Evolutionary conservation across 2,113 vertebrate species (phyloP), one percentile per base, ranked within the genome.

Genomic region (Catharus bicknelli): DNA sequence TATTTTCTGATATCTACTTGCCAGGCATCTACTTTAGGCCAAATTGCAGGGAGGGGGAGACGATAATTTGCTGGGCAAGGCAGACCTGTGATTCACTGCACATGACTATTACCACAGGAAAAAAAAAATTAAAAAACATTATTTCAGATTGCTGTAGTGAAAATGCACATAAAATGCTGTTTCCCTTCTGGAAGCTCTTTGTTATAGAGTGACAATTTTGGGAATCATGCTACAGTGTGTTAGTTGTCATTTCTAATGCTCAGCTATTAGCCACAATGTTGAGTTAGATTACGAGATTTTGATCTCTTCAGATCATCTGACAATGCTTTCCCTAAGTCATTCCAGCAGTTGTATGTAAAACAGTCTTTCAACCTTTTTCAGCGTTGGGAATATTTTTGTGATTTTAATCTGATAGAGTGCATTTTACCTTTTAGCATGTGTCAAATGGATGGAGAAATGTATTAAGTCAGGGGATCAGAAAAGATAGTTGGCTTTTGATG

Each of bases 151-250:
- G 42, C 70, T 54, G 25, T 62, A 76, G 68, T 81, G 69, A 93
- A 89, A 89, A 90, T 66, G 40, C 12, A 5, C 69, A 63, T 90
- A 66, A 86, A 90, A 86, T 86, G 29, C 82, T 47, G 15, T 21
- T 94, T 90, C 27, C 51, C 51, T 88, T 91, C 67, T 95, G 82
- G 38, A 88, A 81, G 13, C 21, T 13, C 14, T 86, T 83, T 90
- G 47, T 62, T 74, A 59, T 5, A 47, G 36, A 69, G 40, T 61
- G 48, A 32, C 48, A 90, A 16, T 91, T 94, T 86, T 9, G n/a
- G 51, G 42, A 90, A 83, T 67, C 26, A 47, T 88, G 29, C 51
- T 77, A 9, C 61, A 74, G 36, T 38, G n/a, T 86, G 26, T 70
- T 79, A 72, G 63, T 14, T 89, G 72, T 83, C 23, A 81, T 68